Conservation (phyloP, 2,797 vertebrate species). For the Setipinna tenuifilis region DNA sequence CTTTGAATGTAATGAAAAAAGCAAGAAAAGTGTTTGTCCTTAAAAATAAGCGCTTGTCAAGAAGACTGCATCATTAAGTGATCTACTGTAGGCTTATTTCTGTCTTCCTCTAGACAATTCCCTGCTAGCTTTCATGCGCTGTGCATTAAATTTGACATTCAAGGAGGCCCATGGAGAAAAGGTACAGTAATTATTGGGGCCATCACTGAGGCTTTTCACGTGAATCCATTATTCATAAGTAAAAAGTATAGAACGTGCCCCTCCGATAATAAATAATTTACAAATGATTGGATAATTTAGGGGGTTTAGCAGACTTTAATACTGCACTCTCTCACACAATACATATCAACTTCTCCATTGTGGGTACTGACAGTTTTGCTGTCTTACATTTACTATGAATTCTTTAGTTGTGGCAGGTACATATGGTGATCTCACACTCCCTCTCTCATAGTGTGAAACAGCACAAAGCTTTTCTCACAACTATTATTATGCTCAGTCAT, state of each 20-base stretch:
- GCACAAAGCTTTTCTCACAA: background rate
- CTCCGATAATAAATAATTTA: slow-evolving; percentile 68
- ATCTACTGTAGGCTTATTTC: background rate
- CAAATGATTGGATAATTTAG: slow-evolving; percentile 70
- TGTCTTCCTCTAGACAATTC: background rate
- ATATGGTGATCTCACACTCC: background rate
- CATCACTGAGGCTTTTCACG: slow-evolving; percentile 63
- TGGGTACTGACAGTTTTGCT: background rate
- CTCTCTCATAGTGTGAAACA: background rate
- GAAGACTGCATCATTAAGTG: background rate
- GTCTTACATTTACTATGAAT: background rate
- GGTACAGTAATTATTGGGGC: slow-evolving; percentile 66
- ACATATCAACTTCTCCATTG: background rate
- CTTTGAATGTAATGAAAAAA: too few species aligned
- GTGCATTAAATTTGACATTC: background rate
- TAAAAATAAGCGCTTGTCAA: too few species aligned
- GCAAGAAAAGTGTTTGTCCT: too few species aligned
- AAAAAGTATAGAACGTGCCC: slow-evolving; percentile 67
- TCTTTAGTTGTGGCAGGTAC: slow-evolving; percentile 52
- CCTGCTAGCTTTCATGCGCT: background rate
- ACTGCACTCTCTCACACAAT: background rate
- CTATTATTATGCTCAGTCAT: background rate
- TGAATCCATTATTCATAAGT: slow-evolving; percentile 67
- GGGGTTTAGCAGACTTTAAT: slow-evolving; percentile 54
- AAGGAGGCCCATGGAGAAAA: slow-evolving; percentile 6